Evolutionary conservation across 2,888 invertebrate genomes (phyloP), one percentile per base, ranked within the genome.

Genomic region (Melikaiella ostensackeni): DNA sequence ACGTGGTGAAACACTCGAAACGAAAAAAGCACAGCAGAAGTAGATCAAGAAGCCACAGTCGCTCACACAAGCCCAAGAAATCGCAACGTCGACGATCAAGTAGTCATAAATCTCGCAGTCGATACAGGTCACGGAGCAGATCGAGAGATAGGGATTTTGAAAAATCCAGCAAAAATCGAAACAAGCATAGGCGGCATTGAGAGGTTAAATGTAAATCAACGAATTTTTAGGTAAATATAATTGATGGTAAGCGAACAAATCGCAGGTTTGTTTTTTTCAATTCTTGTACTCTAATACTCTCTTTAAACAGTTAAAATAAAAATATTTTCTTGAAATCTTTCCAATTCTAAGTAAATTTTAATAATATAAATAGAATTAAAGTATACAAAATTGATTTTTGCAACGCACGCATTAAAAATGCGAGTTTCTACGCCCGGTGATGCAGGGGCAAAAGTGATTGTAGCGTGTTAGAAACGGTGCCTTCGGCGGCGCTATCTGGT

Each of bases 21-120:
- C 84, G 91, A 62, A 91, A 91, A 84, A 91, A 91, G 75, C 91
- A 91, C 19, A 92, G 92, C 82, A 87, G 92, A 80, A 92, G 91
- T 78, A 87, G 92, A 83, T 92, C 92, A 5, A 88, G 91, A 35
- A 91, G 92, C 62, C 90, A 88, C 70, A 91, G 92, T 78, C 89
- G 90, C 35, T 86, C 90, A 13, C 88, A 89, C 9, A 91, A 91
- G 81, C 80, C 87, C n/a, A 91, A 91, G 77, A 91, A 91, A 77
- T 85, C 89, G 0, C 89, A 88, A 55, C 87, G 91, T 13, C 86
- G 88, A 27, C 82, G 91, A 76, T 91, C 91, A 0, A 88, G 89
- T 55, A 91, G 91, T 77, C 91, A 91, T 79, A 91, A 91, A 79
- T 88, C 89, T 5, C 86, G 90, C 8, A 89, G 86, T 70, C 88